Evolutionary conservation across 2,113 vertebrate genomes (phyloP), one percentile per base, ranked within the genome.

Genomic region (Centropus bengalensis): DNA sequence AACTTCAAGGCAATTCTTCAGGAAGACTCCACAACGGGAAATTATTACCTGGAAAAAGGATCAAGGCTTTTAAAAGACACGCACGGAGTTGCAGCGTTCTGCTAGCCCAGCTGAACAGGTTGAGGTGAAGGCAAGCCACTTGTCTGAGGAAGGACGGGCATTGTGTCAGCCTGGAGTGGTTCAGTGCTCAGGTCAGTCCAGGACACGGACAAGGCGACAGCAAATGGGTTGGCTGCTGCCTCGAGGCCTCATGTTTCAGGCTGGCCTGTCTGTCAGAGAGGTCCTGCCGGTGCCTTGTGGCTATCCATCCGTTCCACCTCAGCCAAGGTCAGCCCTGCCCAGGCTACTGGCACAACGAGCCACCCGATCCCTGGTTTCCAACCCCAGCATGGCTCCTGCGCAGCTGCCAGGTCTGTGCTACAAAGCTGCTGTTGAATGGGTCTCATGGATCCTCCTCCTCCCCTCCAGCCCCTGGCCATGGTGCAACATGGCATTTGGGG

Each of bases 111-210:
- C 33, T 0, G 0, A 74, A 59, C 2, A 13, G 33, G 47, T 71
- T 76, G 74, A 66, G 19, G 18, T 67, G 60, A 87, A 54, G 14
- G 44, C 60, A 56, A 94, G 67, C 9, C 75, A 8, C 91, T 91
- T 58, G 58, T 54, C 82, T 4, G 9, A 89, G 76, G 27, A 90
- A 56, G 38, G 38, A 47, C 42, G 51, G 55, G 36, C 38, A n/a
- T 27, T 9, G 1, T 81, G 47, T 66, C 75, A 85, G 70, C 40
- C 71, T 58, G 33, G 91, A 88, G 49, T 44, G 52, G 64, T 80
- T 93, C 73, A 20, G 64, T 47, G 52, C 81, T 76, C 69, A 71
- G 91, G 94, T 96, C 86, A 86, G 88, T 73, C 91, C 92, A 86
- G 96, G 94, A 92, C 94, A 86, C 64, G n/a, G 68, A 86, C 93